Evolutionary conservation across 2,113 vertebrate species (phyloP).

Genomic region (Cyanoderma ruficeps): DNA sequence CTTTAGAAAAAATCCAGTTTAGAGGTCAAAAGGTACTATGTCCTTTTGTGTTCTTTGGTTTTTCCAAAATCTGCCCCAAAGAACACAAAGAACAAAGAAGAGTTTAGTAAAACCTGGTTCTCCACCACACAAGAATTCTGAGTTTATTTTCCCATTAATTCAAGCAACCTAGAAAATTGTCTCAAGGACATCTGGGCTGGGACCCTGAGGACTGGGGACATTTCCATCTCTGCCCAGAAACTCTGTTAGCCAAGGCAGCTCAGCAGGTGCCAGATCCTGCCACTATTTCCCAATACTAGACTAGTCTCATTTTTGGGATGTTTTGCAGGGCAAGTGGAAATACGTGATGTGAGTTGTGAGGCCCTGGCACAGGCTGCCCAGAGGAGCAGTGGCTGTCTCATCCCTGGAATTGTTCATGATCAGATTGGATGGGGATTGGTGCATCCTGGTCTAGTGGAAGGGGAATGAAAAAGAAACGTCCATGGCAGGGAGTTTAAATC

Average conservation of each 20-base stretch:
- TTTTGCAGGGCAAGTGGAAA: not conserved
- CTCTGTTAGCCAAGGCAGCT: fast-evolving
- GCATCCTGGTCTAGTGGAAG: not conserved
- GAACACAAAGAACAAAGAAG: not conserved
- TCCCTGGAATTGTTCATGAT: not conserved
- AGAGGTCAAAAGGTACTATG: not conserved
- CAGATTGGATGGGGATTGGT: not conserved
- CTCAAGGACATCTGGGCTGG: not conserved
- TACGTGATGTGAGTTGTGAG: not conserved
- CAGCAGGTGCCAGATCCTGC: not conserved
- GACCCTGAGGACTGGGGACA: fast-evolving
- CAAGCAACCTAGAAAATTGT: not conserved
- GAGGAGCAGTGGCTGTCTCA: not conserved
- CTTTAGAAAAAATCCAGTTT: not conserved
- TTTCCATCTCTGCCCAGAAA: not conserved
- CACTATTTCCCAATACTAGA: not conserved
- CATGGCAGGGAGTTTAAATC: not conserved
- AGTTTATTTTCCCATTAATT: not conserved
- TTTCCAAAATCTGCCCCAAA: not conserved
- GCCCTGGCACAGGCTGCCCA: not conserved
- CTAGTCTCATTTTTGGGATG: not conserved
- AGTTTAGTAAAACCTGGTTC: not conserved
- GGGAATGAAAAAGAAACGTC: not conserved
- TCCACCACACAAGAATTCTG: not conserved
- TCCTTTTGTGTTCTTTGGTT: not conserved